A percentile compares a stretch with the other conserved stretches of the same genome.
These are phyloP conservation scores for Trimorus sp. DNA, from an alignment of 2,888 invertebrate species.

Conservation along the genomic window DNA sequence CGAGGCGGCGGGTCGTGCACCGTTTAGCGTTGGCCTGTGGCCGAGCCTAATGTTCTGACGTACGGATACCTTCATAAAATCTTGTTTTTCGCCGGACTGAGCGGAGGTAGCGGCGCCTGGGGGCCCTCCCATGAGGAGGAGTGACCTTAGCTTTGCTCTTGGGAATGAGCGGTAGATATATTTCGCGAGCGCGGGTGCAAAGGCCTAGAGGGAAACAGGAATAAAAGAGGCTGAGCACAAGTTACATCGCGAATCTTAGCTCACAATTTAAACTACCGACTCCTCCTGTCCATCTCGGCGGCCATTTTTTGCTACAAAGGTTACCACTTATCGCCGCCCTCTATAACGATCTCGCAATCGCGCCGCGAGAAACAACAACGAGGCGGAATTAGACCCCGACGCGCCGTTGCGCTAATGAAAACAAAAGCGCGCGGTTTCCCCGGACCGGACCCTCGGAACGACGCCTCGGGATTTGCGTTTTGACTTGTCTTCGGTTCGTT, in stretches of 20 bases:
- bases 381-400: no score
- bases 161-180: constrained; percentile 76
- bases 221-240: constrained; percentile 43
- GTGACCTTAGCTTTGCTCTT: constrained; percentile 79
- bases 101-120: constrained; percentile 79
- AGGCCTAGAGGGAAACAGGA: constrained; percentile 53
- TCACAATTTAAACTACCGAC: constrained; percentile 60
- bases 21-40: constrained; percentile 65
- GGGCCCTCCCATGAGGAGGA: constrained; percentile 81
- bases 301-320: constrained; percentile 40
- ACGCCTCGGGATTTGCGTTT: no score
- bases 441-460: no score
- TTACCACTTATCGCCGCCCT: constrained; percentile 44
- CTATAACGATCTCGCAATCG: constrained; percentile 33
- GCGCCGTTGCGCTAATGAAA: no score
- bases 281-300: constrained; percentile 55
- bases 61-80: constrained; percentile 74
- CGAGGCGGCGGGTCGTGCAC: constrained; percentile 48
- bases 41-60: constrained; percentile 65
- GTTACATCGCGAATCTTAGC: constrained; percentile 61
- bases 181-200: constrained; percentile 69
- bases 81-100: constrained; percentile 75
- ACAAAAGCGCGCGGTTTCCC: no score
- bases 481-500: no score
- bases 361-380: constrained; percentile 2